These are phyloP conservation scores for Centrocercus urophasianus DNA, from an alignment of 2,113 vertebrate genomes.

Conservation along the genomic window DNA sequence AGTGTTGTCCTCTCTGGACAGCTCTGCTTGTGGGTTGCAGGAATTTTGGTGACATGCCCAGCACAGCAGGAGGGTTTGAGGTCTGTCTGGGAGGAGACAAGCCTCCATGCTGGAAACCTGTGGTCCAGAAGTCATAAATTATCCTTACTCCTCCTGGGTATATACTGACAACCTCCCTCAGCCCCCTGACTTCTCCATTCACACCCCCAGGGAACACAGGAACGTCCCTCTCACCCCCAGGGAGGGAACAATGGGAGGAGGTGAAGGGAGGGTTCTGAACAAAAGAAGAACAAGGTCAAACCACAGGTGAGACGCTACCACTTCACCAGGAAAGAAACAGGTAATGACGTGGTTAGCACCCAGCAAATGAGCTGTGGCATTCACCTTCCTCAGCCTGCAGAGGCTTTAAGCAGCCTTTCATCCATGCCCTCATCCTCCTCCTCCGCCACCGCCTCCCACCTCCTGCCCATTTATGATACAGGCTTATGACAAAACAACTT, in stretches of 20 bases:
- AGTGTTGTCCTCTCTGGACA: not conserved
- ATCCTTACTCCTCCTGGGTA: not conserved
- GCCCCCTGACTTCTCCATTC: not conserved
- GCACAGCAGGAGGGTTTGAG: not conserved
- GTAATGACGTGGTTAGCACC: conserved; percentile 52
- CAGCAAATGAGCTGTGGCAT: not conserved
- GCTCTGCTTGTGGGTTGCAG: not conserved
- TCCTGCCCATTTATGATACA: conserved; percentile 52
- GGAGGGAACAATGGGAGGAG: not conserved
- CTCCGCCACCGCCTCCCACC: not conserved
- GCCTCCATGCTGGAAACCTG: not conserved
- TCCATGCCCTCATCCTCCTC: not conserved
- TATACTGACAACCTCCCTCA: not conserved
- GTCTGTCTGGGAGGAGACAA: not conserved
- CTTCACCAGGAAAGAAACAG: conserved; percentile 34
- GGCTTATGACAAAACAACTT: conserved; percentile 63
- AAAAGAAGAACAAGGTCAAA: conserved; percentile 35
- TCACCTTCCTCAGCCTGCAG: not conserved
- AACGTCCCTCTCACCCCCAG: not conserved
- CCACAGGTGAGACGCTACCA: conserved; percentile 44
- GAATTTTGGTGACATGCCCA: not conserved
- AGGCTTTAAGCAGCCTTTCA: conserved; percentile 27
- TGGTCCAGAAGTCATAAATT: not conserved
- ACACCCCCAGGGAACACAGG: rapidly evolving
- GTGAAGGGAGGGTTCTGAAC: not conserved